Evolutionary conservation across 2,113 vertebrate genomes (phyloP).

Genomic region (Morone saxatilis): DNA sequence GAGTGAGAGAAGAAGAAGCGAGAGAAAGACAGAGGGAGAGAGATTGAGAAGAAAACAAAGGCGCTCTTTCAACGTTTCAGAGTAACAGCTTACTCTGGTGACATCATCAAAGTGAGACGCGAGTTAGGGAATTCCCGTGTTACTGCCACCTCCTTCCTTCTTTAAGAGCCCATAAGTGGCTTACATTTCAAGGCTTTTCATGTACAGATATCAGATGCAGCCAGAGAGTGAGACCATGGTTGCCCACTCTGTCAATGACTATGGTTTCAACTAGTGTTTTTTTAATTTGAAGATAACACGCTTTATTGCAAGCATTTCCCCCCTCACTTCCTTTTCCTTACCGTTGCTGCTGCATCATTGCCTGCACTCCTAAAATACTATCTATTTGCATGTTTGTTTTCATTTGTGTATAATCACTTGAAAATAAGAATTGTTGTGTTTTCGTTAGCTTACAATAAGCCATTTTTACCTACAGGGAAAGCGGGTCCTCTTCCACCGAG

Average conservation of each 20-base stretch:
- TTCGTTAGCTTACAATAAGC: too few relatives aligned
- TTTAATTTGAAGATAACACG: slow-evolving; percentile 24
- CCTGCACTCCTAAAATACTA: background rate
- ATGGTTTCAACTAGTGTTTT: slow-evolving; percentile 29
- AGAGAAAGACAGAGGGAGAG: slow-evolving; percentile 26
- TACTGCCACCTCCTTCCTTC: slow-evolving; percentile 49
- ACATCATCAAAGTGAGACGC: slow-evolving; percentile 81
- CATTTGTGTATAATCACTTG: too few relatives aligned
- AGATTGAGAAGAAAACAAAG: slow-evolving; percentile 63
- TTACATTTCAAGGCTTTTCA: slow-evolving; percentile 63
- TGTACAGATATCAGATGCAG: slow-evolving; percentile 56
- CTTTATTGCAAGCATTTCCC: background rate
- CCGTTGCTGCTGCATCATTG: slow-evolving; percentile 17
- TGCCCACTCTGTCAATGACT: slow-evolving; percentile 24
- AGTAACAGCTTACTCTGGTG: slow-evolving; percentile 62
- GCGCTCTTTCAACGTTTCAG: slow-evolving; percentile 65
- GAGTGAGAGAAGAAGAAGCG: slow-evolving; percentile 36
- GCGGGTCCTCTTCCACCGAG: too few relatives aligned
- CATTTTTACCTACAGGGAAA: too few relatives aligned
- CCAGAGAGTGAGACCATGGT: slow-evolving; percentile 16
- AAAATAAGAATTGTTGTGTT: too few relatives aligned
- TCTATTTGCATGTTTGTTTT: too few relatives aligned
- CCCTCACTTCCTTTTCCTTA: slow-evolving; percentile 13
- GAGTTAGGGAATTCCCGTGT: slow-evolving; percentile 65
- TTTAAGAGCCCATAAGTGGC: slow-evolving; percentile 53